Evolutionary conservation across 1,140 invertebrate genomes (phyloP).

Genomic region (Anthonomus grandis): DNA sequence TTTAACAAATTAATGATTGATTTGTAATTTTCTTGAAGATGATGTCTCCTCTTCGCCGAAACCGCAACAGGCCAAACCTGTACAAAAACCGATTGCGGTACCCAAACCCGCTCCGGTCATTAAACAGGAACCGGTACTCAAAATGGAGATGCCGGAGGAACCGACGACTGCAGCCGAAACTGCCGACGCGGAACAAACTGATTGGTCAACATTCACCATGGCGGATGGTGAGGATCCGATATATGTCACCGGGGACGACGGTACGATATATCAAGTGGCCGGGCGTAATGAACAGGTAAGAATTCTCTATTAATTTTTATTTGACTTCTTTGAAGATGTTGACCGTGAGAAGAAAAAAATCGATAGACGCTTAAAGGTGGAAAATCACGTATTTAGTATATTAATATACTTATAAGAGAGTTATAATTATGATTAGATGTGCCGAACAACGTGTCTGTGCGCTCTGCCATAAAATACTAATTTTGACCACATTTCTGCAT

Average conservation of each 20-base stretch:
- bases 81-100: not conserved
- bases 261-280: conserved; percentile 65
- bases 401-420: too few species aligned
- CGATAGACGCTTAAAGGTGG: too few species aligned
- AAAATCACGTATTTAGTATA: too few species aligned
- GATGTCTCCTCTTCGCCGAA: not conserved
- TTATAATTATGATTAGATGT: too few species aligned
- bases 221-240: conserved; percentile 53
- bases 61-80: not conserved
- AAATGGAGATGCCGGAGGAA: conserved; percentile 11
- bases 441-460: too few species aligned
- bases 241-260: conserved; percentile 65
- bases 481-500: too few species aligned
- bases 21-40: not conserved
- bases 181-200: conserved; percentile 15
- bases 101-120: conserved; percentile 1
- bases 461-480: too few species aligned
- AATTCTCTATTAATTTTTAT: too few species aligned
- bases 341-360: too few species aligned
- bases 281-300: conserved; percentile 62
- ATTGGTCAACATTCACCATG: conserved; percentile 36
- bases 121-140: conserved; percentile 1
- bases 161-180: conserved; percentile 1
- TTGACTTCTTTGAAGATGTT: too few species aligned
- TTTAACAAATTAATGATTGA: not conserved